Evolutionary conservation across 2,113 vertebrate genomes (phyloP).

Genomic region (Eupsittula cactorum): DNA sequence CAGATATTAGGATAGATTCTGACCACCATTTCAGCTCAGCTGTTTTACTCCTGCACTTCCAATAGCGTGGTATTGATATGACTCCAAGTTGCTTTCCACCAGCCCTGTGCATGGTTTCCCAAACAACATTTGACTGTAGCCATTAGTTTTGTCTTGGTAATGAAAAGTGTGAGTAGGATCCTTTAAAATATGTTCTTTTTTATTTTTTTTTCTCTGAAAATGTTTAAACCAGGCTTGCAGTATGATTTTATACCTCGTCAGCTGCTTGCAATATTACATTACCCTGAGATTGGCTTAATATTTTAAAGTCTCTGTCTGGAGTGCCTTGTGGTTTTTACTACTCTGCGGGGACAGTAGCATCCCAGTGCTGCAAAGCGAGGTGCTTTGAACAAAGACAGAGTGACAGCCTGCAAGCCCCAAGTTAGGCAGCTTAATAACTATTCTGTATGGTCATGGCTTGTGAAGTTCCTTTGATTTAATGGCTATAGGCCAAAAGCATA

Average conservation of each 20-base stretch:
- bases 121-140: not conserved
- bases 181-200: not conserved
- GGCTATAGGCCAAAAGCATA: not conserved
- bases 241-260: not conserved
- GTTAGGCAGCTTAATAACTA: not conserved
- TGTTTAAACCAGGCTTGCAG: not conserved
- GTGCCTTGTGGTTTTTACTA: not conserved
- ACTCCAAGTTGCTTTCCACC: not conserved
- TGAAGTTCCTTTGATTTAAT: not conserved
- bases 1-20: not conserved
- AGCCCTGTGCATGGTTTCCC: not conserved
- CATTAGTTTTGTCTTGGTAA: not conserved
- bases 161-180: not conserved
- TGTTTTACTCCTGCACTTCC: not conserved
- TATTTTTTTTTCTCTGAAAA: not conserved
- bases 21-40: not conserved
- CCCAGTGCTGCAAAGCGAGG: not conserved
- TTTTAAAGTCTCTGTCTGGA: not conserved
- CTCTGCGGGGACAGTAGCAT: not conserved
- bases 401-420: not conserved
- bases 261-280: not conserved
- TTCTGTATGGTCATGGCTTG: not conserved
- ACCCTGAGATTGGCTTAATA: not conserved
- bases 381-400: not conserved
- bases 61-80: not conserved